These are phyloP conservation scores for Microcebus jonahi DNA, from an alignment of 2,113 vertebrate species.

Conservation along the genomic window DNA sequence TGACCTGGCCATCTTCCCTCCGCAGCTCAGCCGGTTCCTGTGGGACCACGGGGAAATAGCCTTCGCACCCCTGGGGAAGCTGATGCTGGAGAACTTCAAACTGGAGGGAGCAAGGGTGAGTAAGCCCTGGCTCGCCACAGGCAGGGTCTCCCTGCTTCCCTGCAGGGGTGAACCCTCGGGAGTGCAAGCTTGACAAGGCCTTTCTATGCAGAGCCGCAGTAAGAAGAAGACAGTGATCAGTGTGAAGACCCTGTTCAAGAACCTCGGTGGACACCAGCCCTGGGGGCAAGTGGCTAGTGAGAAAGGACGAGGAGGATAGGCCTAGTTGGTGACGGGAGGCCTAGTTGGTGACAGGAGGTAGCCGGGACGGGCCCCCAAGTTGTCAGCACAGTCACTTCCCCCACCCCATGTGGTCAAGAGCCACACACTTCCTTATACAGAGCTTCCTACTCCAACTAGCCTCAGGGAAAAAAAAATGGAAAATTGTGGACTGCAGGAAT, in stretches of 20 bases:
- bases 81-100: slow-evolving; percentile 85
- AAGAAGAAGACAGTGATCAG: slow-evolving; percentile 73
- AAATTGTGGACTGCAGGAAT: not conserved
- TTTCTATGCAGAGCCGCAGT: slow-evolving; percentile 63
- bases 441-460: no score
- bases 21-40: slow-evolving; percentile 88
- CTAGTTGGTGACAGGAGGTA: not conserved
- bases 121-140: not conserved
- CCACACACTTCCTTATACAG: accelerated
- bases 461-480: no score
- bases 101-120: slow-evolving; percentile 77
- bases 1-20: not conserved
- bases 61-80: slow-evolving; percentile 84
- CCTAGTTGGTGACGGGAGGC: not conserved
- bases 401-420: accelerated
- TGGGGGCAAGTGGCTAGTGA: slow-evolving; percentile 76
- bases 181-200: not conserved
- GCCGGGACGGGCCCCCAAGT: not conserved
- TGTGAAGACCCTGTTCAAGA: slow-evolving; percentile 66
- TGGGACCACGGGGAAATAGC: slow-evolving; percentile 85
- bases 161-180: accelerated
- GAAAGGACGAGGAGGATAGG: not conserved
- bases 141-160: not conserved
- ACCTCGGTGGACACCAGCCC: slow-evolving; percentile 77
- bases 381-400: no score